phyloP scores from a whole-genome alignment of 2,888 invertebrate species.

The Sarcophaga caerulescens region DNA sequence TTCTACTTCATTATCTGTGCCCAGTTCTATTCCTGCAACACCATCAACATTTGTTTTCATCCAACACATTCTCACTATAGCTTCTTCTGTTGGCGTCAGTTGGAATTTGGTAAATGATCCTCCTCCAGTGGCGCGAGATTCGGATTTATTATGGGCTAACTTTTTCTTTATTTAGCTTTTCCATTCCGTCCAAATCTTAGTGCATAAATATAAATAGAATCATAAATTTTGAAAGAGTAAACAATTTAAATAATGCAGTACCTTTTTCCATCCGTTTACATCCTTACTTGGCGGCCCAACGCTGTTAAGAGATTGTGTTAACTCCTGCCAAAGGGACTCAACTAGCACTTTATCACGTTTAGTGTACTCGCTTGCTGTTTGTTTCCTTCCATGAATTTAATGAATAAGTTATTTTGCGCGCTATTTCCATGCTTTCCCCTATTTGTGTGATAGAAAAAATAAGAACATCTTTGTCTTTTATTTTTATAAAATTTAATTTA shows the following conservation, averaged over 20 bases:
- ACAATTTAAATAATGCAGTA: conserved; percentile 1
- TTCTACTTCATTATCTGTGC: neutral
- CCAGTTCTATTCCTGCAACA: neutral
- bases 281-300: neutral
- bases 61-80: neutral
- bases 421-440: too few relatives aligned
- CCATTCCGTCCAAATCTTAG: neutral
- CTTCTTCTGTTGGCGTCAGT: neutral
- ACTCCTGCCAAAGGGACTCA: conserved; percentile 2
- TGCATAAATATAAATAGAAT: too few relatives aligned
- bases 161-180: conserved; percentile 4
- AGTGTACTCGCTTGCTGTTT: neutral
- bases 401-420: too few relatives aligned
- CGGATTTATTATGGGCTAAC: conserved; percentile 13
- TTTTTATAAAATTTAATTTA: too few relatives aligned
- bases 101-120: conserved; percentile 16
- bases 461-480: too few relatives aligned
- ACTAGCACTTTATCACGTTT: conserved; percentile 9
- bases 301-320: neutral
- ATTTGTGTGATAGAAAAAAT: too few relatives aligned
- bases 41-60: conserved; percentile 6
- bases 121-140: conserved; percentile 14
- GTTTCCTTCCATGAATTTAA: neutral
- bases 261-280: conserved; percentile 14
- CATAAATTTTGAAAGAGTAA: neutral